Percentiles rank a stretch among this genome's conserved stretches.
Conservation (phyloP, 2,113 vertebrate species). For the Chelonoidis abingdonii region DNA sequence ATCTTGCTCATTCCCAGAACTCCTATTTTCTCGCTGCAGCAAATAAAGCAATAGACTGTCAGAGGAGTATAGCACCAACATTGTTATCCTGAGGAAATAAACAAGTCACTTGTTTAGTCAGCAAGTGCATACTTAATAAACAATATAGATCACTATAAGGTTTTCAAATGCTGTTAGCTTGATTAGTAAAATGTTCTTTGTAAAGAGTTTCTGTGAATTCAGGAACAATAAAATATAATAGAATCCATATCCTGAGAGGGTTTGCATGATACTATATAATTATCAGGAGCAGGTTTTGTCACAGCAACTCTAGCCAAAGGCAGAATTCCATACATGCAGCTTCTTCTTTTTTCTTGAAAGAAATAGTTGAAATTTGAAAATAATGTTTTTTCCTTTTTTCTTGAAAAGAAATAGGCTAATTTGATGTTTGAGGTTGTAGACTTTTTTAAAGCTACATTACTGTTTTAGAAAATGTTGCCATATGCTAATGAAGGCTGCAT, state of each 20-base stretch:
- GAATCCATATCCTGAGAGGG: constrained; percentile 26
- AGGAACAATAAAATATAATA: constrained; percentile 57
- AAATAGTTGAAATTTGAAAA: constrained; percentile 32
- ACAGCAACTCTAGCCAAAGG: constrained; percentile 35
- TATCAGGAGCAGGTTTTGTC: constrained; percentile 34
- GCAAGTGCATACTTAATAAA: constrained; percentile 69
- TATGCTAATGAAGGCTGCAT: neutral
- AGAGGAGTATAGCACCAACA: constrained; percentile 12
- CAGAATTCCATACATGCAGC: constrained; percentile 3
- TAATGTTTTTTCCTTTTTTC: constrained; percentile 18
- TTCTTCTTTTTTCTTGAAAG: constrained; percentile 1
- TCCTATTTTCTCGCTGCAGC: constrained; percentile 19
- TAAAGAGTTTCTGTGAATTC: constrained; percentile 46
- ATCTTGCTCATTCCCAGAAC: constrained; percentile 33
- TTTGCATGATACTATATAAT: constrained; percentile 44
- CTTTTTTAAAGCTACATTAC: neutral
- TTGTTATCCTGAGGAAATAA: constrained; percentile 61
- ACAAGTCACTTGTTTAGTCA: constrained; percentile 63
- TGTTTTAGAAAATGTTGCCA: constrained; percentile 30
- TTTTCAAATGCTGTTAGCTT: constrained; percentile 47
- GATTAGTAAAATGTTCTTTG: constrained; percentile 49
- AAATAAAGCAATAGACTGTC: constrained; percentile 29
- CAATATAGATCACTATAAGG: constrained; percentile 31
- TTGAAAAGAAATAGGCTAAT: neutral
- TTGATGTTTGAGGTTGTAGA: neutral